A percentile compares a stretch with the other conserved stretches of the same genome.
These are phyloP conservation scores for Sinelater perroti DNA, from an alignment of 2,888 invertebrate species.

Conservation along the genomic window DNA sequence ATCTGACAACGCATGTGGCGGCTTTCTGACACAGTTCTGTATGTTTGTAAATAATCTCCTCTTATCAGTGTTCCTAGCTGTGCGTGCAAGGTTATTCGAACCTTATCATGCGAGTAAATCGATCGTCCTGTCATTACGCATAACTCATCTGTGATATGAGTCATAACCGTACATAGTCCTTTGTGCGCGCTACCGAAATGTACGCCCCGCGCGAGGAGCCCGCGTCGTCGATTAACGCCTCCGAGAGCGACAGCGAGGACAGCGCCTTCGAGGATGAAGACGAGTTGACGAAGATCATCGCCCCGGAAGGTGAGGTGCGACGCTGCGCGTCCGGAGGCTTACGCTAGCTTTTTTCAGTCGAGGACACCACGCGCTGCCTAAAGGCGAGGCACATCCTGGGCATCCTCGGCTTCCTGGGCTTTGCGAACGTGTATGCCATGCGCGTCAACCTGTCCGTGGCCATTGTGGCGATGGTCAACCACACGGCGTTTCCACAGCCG, in stretches of 20 bases:
- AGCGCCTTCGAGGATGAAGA: conserved; percentile 57
- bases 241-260: conserved; percentile 46
- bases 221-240: conserved; percentile 24
- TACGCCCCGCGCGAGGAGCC: conserved; percentile 16
- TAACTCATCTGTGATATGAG: conserved; percentile 14
- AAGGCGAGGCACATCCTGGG: conserved; percentile 82
- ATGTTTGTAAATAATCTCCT: conserved; percentile 1
- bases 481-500: conserved; percentile 68
- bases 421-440: conserved; percentile 90
- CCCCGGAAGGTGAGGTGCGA: conserved; percentile 56
- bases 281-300: conserved; percentile 57
- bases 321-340: background rate
- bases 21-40: conserved; percentile 7
- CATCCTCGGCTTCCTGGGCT: conserved; percentile 86
- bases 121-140: no score
- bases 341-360: conserved; percentile 55
- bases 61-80: background rate
- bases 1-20: background rate
- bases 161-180: conserved; percentile 8
- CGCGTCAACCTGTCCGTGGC: conserved; percentile 91
- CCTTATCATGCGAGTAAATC: no score
- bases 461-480: conserved; percentile 93
- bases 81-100: background rate
- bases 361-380: conserved; percentile 72
- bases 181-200: conserved; percentile 2